Conservation (phyloP, 2,113 vertebrate genomes). For the Campylomormyrus tamandua region DNA sequence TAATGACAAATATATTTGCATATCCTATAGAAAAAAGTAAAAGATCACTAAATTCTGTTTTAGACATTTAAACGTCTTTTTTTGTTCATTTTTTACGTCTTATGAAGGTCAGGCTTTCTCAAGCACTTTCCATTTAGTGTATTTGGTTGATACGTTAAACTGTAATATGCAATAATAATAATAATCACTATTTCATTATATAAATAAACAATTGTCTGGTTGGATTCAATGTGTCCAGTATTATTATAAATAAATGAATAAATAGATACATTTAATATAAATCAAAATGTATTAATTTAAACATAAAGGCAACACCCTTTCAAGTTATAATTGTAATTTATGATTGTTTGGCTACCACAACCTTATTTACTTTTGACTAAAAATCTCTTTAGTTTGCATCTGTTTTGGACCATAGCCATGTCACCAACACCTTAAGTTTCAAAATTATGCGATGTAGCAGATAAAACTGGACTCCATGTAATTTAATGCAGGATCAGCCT, state of each 20-base stretch:
- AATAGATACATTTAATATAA: conserved; percentile 10
- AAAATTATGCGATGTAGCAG: conserved; percentile 48
- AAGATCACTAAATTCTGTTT: background rate
- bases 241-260: background rate
- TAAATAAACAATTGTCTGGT: background rate
- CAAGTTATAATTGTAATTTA: background rate
- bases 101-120: background rate
- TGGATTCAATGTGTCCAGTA: conserved; percentile 19
- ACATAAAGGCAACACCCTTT: background rate
- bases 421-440: conserved; percentile 50
- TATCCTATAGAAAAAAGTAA: background rate
- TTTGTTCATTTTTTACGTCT: background rate
- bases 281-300: background rate
- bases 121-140: background rate
- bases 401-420: conserved; percentile 38
- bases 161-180: background rate
- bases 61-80: background rate
- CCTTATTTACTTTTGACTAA: conserved; percentile 32
- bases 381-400: conserved; percentile 21
- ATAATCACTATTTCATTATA: background rate
- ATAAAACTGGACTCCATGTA: conserved; percentile 45
- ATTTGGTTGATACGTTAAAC: background rate
- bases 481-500: conserved; percentile 49
- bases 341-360: conserved; percentile 23
- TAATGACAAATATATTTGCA: background rate